Evolutionary conservation across 2,797 vertebrate species (phyloP).

Genomic region (Anguilla megastoma): DNA sequence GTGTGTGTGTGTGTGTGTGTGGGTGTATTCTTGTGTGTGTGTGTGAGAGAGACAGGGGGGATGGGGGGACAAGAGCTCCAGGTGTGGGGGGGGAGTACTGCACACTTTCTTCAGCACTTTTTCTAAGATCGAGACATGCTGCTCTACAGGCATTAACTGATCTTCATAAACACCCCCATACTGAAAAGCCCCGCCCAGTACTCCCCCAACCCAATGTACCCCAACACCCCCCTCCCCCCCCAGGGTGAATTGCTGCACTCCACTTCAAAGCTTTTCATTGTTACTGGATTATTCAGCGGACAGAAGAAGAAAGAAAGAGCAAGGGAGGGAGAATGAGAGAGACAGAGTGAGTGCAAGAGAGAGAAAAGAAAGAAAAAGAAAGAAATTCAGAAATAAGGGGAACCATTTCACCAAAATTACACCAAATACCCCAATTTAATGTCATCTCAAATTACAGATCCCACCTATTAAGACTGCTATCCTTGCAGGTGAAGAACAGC

Average conservation of each 20-base stretch:
- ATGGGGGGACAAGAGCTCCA: slow-evolving; percentile 17
- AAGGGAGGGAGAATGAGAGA: slow-evolving; percentile 39
- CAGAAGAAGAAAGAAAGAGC: slow-evolving; percentile 61
- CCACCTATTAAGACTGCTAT: background rate
- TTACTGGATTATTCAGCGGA: slow-evolving; percentile 86
- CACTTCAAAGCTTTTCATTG: slow-evolving; percentile 81
- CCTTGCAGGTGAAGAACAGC: background rate
- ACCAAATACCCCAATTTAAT: background rate
- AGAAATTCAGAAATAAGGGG: background rate
- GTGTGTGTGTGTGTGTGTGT: background rate
- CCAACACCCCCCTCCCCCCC: slow-evolving; percentile 63
- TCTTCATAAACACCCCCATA: slow-evolving; percentile 76
- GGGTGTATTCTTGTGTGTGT: background rate
- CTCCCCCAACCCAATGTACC: slow-evolving; percentile 44
- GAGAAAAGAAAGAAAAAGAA: background rate
- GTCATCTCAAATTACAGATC: background rate
- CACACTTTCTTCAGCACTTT: slow-evolving; percentile 77
- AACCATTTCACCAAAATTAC: background rate
- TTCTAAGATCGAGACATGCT: slow-evolving; percentile 78
- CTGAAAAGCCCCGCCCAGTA: slow-evolving; percentile 54
- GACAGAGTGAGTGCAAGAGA: slow-evolving; percentile 14
- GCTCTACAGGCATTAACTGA: slow-evolving; percentile 79
- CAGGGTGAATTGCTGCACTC: slow-evolving; percentile 73
- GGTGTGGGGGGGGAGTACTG: slow-evolving; percentile 72
- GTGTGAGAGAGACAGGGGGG: slow-evolving; percentile 41